These are phyloP conservation scores for Drosophila repletoides DNA, from an alignment of 1,140 invertebrate genomes.

Conservation along the genomic window DNA sequence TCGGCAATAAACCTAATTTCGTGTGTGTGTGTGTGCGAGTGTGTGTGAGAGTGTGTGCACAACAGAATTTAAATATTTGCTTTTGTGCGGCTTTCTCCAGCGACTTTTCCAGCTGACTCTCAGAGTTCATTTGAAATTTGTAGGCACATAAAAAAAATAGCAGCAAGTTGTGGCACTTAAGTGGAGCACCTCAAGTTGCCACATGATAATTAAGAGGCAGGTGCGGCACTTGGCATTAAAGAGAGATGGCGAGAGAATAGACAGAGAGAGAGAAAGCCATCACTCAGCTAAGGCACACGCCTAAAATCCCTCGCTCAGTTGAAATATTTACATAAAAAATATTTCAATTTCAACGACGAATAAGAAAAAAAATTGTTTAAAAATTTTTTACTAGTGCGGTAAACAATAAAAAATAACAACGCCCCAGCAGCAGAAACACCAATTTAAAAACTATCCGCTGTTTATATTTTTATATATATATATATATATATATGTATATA, in stretches of 20 bases:
- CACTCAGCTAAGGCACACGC: slow-evolving; percentile 29
- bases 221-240: slow-evolving; percentile 11
- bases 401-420: slow-evolving; percentile 40
- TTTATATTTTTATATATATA: slow-evolving; percentile 12
- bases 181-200: slow-evolving; percentile 59
- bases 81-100: slow-evolving; percentile 45
- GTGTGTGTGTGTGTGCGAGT: no score
- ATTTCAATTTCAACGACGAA: slow-evolving; percentile 41
- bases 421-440: no score
- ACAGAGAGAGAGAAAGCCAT: slow-evolving; percentile 5
- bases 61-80: slow-evolving; percentile 57
- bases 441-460: no score
- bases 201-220: slow-evolving; percentile 36
- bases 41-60: slow-evolving; percentile 23
- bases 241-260: background rate
- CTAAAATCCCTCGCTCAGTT: background rate
- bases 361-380: slow-evolving; percentile 12
- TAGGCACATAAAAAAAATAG: slow-evolving; percentile 38
- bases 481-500: no score
- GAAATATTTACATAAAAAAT: slow-evolving; percentile 54
- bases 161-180: slow-evolving; percentile 17
- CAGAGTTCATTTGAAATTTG: slow-evolving; percentile 70
- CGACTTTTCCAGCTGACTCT: slow-evolving; percentile 1
- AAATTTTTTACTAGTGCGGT: slow-evolving; percentile 14
- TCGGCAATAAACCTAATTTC: slow-evolving; percentile 70